These are phyloP conservation scores for Danaus chrysippus DNA, from an alignment of 2,888 invertebrate genomes.

Conservation along the genomic window DNA sequence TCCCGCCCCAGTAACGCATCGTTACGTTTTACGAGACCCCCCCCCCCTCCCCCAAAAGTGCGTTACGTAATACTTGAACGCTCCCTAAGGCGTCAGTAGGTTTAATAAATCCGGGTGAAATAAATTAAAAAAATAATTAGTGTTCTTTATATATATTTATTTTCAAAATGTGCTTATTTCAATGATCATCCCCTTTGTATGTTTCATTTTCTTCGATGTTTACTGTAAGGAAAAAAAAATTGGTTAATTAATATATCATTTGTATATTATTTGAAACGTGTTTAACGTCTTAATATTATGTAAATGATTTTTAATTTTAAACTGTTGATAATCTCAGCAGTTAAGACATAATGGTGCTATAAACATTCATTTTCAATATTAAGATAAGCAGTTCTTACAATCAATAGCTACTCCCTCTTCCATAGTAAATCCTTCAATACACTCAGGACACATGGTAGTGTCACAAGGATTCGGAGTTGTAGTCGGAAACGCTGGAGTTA, in stretches of 20 bases:
- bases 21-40: no score
- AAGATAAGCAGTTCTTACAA: slow-evolving; percentile 35
- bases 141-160: background rate
- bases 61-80: no score
- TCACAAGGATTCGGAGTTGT: slow-evolving; percentile 65
- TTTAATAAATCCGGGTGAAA: background rate
- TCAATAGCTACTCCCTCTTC: slow-evolving; percentile 45
- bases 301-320: no score
- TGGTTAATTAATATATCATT: background rate
- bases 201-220: slow-evolving; percentile 4
- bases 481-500: slow-evolving; percentile 62
- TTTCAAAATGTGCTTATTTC: background rate
- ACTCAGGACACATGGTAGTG: slow-evolving; percentile 63
- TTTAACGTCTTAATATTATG: no score
- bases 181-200: slow-evolving; percentile 4
- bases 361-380: no score
- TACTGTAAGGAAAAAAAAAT: slow-evolving; percentile 7
- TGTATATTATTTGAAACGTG: no score
- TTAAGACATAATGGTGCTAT: no score
- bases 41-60: no score
- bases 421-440: slow-evolving; percentile 55
- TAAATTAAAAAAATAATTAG: background rate
- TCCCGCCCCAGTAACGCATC: no score
- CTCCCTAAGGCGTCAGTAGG: no score
- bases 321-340: no score